phyloP scores from a whole-genome alignment of 2,113 vertebrate genomes.

The Phoxinus phoxinus region DNA sequence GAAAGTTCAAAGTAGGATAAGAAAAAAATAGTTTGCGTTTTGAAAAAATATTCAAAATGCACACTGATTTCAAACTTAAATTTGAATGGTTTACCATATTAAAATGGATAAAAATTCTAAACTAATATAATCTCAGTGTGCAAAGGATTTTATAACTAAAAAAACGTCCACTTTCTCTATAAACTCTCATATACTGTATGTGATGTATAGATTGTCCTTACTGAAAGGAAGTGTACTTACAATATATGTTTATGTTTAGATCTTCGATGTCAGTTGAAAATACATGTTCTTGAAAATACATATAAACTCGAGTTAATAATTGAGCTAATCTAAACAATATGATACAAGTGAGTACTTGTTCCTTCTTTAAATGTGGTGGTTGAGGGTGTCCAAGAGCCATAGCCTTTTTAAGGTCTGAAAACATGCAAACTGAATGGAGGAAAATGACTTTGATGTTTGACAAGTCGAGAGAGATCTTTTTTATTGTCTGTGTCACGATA shows the following conservation, averaged over 20 bases:
- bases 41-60: not conserved
- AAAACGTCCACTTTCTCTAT: conserved; percentile 5
- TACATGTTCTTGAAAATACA: not conserved
- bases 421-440: conserved; percentile 41
- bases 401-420: conserved; percentile 46
- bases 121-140: not conserved
- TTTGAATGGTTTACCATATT: not conserved
- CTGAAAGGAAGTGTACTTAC: not conserved
- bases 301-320: not conserved
- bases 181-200: conserved; percentile 9
- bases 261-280: conserved; percentile 24
- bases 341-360: not conserved
- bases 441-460: conserved; percentile 38
- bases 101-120: conserved; percentile 17
- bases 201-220: conserved; percentile 15
- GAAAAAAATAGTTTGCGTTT: not conserved
- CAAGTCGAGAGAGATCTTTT: not conserved
- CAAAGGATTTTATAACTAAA: conserved; percentile 11
- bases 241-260: conserved; percentile 10
- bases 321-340: conserved; percentile 26
- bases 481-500: conserved; percentile 11
- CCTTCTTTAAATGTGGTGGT: conserved; percentile 15
- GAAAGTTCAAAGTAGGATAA: not conserved
- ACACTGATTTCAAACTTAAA: not conserved
- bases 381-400: conserved; percentile 44